Evolutionary conservation across 64 coral and sea anemone species (phyloP).

Genomic region (Anthopleura sola): DNA sequence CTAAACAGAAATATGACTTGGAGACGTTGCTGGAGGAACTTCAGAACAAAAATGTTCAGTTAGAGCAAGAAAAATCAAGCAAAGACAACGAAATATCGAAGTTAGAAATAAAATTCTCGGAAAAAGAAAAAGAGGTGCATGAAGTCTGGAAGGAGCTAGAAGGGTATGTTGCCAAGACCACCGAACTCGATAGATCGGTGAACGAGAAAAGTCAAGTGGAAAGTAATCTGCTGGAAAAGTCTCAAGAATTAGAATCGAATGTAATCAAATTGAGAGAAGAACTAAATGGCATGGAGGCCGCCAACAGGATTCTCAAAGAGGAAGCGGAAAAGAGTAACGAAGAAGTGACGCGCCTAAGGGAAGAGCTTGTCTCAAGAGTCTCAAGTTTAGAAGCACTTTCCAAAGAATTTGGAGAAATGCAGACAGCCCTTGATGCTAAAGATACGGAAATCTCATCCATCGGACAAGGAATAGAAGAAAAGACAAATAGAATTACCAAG

Average conservation of each 20-base stretch:
- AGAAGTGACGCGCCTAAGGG: not conserved
- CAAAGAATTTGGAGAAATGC: slow-evolving; percentile 12
- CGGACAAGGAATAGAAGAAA: not conserved
- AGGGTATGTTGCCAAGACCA: not conserved
- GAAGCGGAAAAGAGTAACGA: not conserved
- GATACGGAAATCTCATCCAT: slow-evolving; percentile 8
- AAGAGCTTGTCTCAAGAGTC: not conserved
- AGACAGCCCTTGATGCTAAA: not conserved
- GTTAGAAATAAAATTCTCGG: not conserved
- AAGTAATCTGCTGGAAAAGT: not conserved
- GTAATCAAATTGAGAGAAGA: not conserved
- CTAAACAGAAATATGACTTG: not conserved
- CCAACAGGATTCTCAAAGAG: not conserved
- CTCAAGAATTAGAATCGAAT: not conserved
- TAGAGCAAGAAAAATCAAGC: not conserved
- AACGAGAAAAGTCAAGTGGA: not conserved
- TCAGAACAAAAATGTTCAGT: not conserved
- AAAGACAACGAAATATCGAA: not conserved
- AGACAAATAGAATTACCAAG: not conserved
- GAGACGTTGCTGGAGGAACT: not conserved
- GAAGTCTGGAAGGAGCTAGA: slow-evolving; percentile 9
- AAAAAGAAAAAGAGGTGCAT: slow-evolving; percentile 11
- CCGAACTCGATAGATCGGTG: not conserved
- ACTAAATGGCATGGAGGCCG: not conserved
- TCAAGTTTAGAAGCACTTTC: slow-evolving; percentile 11